These are phyloP conservation scores for Heliothis peltigera DNA, from an alignment of 2,888 invertebrate genomes.

Conservation along the genomic window DNA sequence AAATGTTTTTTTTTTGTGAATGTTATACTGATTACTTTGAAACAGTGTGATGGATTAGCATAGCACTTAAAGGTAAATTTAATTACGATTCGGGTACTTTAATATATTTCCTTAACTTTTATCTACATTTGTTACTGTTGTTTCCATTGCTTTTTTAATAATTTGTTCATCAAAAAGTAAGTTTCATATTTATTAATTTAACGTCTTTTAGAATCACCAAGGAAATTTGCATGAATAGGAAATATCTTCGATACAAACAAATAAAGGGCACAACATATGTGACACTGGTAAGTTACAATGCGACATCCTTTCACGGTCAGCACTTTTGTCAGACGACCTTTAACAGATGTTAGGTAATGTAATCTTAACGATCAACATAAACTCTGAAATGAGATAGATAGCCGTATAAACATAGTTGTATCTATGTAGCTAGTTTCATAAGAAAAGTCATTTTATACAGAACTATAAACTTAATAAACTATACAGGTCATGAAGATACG, in stretches of 20 bases:
- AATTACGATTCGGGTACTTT: slow-evolving; percentile 11
- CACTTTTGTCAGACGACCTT: not conserved
- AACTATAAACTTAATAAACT: not conserved
- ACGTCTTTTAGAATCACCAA: no score
- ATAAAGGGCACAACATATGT: no score
- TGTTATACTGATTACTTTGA: slow-evolving; percentile 56
- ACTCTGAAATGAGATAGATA: not conserved
- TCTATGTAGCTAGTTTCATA: no score
- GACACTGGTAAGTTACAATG: no score
- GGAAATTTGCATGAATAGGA: no score
- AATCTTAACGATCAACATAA: not conserved
- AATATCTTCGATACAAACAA: no score
- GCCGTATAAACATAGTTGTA: no score
- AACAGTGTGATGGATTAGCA: slow-evolving; percentile 41
- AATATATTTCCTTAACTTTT: slow-evolving; percentile 7
- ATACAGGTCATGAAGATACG: not conserved
- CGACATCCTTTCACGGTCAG: not conserved
- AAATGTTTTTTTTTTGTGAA: slow-evolving; percentile 47
- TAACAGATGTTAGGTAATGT: not conserved
- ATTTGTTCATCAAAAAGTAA: no score
- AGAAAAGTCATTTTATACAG: not conserved
- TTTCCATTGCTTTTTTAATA: not conserved
- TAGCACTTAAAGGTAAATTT: slow-evolving; percentile 32
- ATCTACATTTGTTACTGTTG: not conserved
- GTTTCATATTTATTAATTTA: no score